Evolutionary conservation across 2,113 vertebrate species (phyloP).

Genomic region (Elephantulus edwardii): DNA sequence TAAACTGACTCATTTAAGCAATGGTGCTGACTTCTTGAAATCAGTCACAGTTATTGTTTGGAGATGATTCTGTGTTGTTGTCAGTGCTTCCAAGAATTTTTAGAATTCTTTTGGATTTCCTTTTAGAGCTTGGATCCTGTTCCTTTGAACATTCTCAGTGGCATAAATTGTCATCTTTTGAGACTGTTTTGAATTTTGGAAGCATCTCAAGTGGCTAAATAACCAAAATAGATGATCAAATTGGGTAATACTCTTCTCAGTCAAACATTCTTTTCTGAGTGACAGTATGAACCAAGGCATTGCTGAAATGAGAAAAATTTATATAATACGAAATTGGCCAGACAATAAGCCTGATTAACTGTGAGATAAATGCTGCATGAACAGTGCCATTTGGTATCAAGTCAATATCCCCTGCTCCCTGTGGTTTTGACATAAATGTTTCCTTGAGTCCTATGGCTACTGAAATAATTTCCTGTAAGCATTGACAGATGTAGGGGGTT

Average conservation of each 20-base stretch:
- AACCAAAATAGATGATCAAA: slow-evolving; percentile 30
- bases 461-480: slow-evolving; percentile 36
- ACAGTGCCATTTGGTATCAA: slow-evolving; percentile 15
- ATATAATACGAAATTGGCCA: background rate
- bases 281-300: background rate
- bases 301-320: background rate
- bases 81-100: background rate
- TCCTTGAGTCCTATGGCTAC: background rate
- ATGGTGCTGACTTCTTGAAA: background rate
- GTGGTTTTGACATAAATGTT: background rate
- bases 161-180: background rate
- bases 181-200: slow-evolving; percentile 31
- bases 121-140: background rate
- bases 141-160: slow-evolving; percentile 1
- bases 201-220: background rate
- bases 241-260: background rate
- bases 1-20: background rate
- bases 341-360: slow-evolving; percentile 10
- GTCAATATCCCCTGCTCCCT: slow-evolving; percentile 33
- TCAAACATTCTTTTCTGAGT: slow-evolving; percentile 18
- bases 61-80: background rate
- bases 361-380: background rate
- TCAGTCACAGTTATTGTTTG: background rate
- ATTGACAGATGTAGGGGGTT: too few relatives aligned
- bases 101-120: background rate